Evolutionary conservation across 2,888 invertebrate genomes (phyloP).

Genomic region (Hoplodrina blanda): DNA sequence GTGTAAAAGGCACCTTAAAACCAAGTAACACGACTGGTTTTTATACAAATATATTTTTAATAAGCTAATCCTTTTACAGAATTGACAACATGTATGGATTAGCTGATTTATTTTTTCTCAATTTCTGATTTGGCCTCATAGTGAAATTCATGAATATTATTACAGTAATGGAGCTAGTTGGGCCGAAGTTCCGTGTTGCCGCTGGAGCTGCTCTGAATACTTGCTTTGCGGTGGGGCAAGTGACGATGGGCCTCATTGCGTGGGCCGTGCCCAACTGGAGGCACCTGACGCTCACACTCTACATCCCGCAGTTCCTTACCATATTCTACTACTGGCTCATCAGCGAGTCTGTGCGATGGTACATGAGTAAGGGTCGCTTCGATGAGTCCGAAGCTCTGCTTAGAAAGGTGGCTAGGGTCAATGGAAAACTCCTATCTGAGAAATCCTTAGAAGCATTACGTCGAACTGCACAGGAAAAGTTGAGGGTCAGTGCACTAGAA

Average conservation of each 20-base stretch:
- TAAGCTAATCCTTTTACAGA: no score
- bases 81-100: no score
- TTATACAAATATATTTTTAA: no score
- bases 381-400: constrained; percentile 92
- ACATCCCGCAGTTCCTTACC: constrained; percentile 92
- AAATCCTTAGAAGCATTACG: constrained; percentile 74
- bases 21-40: no score
- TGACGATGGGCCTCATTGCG: constrained; percentile 92
- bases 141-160: not conserved
- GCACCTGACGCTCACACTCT: constrained; percentile 91
- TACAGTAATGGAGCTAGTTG: constrained; percentile 93
- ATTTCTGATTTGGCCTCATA: no score
- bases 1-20: no score
- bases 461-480: constrained; percentile 70
- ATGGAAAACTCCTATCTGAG: constrained; percentile 81
- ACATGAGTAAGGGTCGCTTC: constrained; percentile 92
- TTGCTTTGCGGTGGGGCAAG: constrained; percentile 93
- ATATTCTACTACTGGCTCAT: constrained; percentile 92
- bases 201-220: constrained; percentile 92
- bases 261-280: constrained; percentile 93
- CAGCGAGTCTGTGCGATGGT: constrained; percentile 94
- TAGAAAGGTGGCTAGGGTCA: constrained; percentile 91
- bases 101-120: no score
- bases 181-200: constrained; percentile 92
- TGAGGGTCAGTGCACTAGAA: constrained; percentile 54